Percentiles rank a stretch among this genome's conserved stretches.
Conservation (phyloP, 2,888 invertebrate genomes). For the Criorhina ranunculi region DNA sequence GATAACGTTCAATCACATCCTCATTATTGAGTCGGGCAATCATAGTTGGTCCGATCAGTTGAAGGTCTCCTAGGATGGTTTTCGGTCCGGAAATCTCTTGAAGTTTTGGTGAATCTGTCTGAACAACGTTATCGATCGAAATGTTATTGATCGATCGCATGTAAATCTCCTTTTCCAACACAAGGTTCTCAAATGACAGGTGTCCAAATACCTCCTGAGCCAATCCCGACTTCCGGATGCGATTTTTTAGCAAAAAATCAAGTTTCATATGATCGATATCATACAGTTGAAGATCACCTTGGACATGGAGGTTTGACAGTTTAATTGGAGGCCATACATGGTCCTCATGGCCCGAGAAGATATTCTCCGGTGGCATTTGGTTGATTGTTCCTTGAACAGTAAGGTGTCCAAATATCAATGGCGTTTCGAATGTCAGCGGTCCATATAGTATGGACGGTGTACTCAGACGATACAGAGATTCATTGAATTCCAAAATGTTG, state of each 20-base stretch:
- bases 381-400: slow-evolving; percentile 79
- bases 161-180: slow-evolving; percentile 78
- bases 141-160: slow-evolving; percentile 81
- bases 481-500: slow-evolving; percentile 80
- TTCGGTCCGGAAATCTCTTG: slow-evolving; percentile 80
- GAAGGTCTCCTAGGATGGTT: slow-evolving; percentile 78
- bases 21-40: slow-evolving; percentile 79
- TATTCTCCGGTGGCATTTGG: slow-evolving; percentile 57
- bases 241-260: slow-evolving; percentile 80
- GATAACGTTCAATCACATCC: slow-evolving; percentile 80
- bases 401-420: slow-evolving; percentile 77
- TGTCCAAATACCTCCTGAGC: slow-evolving; percentile 80
- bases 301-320: slow-evolving; percentile 75
- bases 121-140: slow-evolving; percentile 79
- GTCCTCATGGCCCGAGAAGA: slow-evolving; percentile 73
- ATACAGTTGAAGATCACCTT: slow-evolving; percentile 76
- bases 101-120: slow-evolving; percentile 77
- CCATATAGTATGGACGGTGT: slow-evolving; percentile 78
- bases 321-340: slow-evolving; percentile 78
- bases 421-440: slow-evolving; percentile 77
- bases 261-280: slow-evolving; percentile 80
- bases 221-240: slow-evolving; percentile 79
- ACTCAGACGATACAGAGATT: slow-evolving; percentile 80
- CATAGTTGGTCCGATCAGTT: slow-evolving; percentile 80
- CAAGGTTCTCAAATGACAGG: slow-evolving; percentile 80